These are phyloP conservation scores for Drosophila rufa DNA, from an alignment of 1,140 invertebrate genomes.

Conservation along the genomic window DNA sequence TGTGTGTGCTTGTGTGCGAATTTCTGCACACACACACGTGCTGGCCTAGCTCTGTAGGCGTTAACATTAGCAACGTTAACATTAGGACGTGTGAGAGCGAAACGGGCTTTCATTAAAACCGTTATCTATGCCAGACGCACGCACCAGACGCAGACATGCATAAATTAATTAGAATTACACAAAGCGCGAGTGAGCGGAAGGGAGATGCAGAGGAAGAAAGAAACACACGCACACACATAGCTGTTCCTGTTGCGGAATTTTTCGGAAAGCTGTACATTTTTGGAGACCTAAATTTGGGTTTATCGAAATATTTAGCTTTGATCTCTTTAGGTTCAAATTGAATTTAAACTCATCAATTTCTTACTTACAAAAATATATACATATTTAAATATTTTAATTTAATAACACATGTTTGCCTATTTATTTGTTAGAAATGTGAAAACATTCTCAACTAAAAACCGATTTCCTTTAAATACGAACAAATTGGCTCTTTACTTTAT, in stretches of 20 bases:
- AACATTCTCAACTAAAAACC: too few relatives aligned
- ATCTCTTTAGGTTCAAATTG: background rate
- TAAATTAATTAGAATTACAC: constrained; percentile 69
- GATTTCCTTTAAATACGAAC: too few relatives aligned
- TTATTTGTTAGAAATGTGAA: too few relatives aligned
- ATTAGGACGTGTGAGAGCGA: constrained; percentile 48
- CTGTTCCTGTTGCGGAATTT: constrained; percentile 28
- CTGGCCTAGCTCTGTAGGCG: constrained; percentile 30
- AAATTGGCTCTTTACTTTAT: too few relatives aligned
- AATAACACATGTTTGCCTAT: too few relatives aligned
- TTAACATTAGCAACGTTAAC: constrained; percentile 38
- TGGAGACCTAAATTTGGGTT: background rate
- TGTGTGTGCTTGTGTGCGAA: constrained; percentile 28
- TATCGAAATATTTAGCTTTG: background rate
- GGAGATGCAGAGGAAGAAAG: background rate
- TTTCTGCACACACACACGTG: constrained; percentile 31
- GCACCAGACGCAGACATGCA: constrained; percentile 64
- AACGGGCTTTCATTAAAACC: constrained; percentile 73
- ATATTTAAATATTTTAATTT: too few relatives aligned
- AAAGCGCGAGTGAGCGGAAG: background rate
- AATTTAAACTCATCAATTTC: background rate
- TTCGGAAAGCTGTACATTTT: background rate
- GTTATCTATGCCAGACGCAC: constrained; percentile 76
- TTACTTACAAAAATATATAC: too few relatives aligned
- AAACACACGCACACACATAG: constrained; percentile 16